phyloP scores from a whole-genome alignment of 2,797 vertebrate species.

The Dendrocincla fuliginosa region DNA sequence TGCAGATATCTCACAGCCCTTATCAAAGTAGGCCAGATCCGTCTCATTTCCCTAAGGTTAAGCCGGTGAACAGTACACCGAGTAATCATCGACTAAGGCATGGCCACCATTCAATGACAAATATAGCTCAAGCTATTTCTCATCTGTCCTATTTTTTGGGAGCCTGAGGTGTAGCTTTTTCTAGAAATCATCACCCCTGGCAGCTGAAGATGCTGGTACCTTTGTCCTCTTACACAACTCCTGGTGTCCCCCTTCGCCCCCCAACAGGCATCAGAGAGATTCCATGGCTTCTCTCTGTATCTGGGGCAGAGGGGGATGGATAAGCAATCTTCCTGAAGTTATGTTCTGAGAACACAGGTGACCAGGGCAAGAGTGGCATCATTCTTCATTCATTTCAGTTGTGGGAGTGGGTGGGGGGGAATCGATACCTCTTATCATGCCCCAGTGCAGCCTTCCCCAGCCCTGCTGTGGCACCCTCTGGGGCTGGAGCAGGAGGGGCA shows the following conservation, averaged over 20 bases:
- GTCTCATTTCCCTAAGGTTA: conserved; percentile 64
- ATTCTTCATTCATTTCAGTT: not conserved
- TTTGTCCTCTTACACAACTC: conserved; percentile 23
- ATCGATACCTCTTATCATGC: not conserved
- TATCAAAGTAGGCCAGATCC: conserved; percentile 67
- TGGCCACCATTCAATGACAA: conserved; percentile 43
- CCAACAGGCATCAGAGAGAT: not conserved
- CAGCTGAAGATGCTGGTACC: not conserved
- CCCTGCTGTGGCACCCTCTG: not conserved
- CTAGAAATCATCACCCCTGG: not conserved
- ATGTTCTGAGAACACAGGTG: not conserved
- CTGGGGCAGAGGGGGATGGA: not conserved
- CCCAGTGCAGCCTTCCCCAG: not conserved
- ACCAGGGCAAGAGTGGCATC: not conserved
- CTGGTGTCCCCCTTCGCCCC: not conserved
- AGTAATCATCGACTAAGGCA: conserved; percentile 46
- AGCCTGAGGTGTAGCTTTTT: not conserved
- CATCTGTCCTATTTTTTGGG: conserved; percentile 1
- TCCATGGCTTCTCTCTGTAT: not conserved
- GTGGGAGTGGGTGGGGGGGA: accelerated
- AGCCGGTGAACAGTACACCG: conserved; percentile 7
- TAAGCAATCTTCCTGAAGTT: not conserved
- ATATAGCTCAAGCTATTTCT: conserved; percentile 47
- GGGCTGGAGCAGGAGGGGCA: not conserved
- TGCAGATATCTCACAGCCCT: conserved; percentile 53